Conservation (phyloP, 2,888 invertebrate species). For the Cheilosia variabilis region DNA sequence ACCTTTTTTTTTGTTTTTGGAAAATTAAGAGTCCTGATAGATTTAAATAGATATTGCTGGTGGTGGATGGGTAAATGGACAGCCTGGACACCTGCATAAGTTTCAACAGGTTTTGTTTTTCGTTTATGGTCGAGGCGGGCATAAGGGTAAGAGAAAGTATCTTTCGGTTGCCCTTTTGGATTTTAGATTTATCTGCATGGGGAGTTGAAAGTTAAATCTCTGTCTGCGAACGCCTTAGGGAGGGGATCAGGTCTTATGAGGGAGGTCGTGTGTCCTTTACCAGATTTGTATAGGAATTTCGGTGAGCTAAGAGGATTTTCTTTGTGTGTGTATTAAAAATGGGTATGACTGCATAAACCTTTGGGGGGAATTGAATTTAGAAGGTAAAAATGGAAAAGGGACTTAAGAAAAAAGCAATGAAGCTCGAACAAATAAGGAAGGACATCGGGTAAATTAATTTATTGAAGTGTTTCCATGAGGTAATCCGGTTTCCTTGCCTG, state of each 20-base stretch:
- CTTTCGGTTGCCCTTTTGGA: conserved; percentile 32
- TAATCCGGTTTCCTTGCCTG: neutral
- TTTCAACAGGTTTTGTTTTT: conserved; percentile 56
- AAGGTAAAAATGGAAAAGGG: neutral
- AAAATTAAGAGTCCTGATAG: conserved; percentile 55
- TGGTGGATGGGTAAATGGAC: conserved; percentile 51
- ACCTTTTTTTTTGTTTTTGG: conserved; percentile 28
- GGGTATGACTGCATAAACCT: neutral
- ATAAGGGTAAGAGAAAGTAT: neutral
- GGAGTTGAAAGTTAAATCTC: conserved; percentile 21
- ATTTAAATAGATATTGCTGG: conserved; percentile 62
- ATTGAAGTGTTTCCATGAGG: conserved; percentile 9
- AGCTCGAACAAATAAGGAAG: neutral
- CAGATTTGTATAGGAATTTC: conserved; percentile 25
- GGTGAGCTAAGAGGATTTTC: conserved; percentile 20
- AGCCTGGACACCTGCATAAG: conserved; percentile 46
- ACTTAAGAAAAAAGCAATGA: conserved; percentile 3
- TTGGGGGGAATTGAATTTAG: conserved; percentile 27
- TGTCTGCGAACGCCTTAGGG: conserved; percentile 22
- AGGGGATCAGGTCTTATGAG: conserved; percentile 22
- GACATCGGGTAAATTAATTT: conserved; percentile 19
- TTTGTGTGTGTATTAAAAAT: conserved; percentile 7
- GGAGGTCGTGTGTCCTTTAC: conserved; percentile 35
- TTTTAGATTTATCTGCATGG: conserved; percentile 49
- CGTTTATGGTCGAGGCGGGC: neutral